phyloP scores from a whole-genome alignment of 2,888 invertebrate genomes.

The Nipponacmea schrenckii region DNA sequence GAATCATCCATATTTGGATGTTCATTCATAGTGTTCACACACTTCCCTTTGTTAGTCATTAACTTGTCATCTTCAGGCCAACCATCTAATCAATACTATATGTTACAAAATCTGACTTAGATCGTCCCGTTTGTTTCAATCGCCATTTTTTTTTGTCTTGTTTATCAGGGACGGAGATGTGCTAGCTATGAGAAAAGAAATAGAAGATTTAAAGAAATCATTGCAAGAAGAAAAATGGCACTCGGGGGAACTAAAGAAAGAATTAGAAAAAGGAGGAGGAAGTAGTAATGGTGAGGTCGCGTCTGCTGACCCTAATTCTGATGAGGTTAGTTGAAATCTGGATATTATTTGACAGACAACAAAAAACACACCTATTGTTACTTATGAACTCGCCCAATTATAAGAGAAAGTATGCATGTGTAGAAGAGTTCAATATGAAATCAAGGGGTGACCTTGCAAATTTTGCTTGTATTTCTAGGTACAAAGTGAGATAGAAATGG shows the following conservation, averaged over 20 bases:
- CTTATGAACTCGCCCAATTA: too few species aligned
- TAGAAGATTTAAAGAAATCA: constrained; percentile 62
- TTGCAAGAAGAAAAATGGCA: constrained; percentile 66
- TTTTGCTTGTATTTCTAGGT: constrained; percentile 46
- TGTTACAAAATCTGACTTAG: too few species aligned
- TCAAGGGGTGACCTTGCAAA: too few species aligned
- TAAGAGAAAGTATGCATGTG: too few species aligned
- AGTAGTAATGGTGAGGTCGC: constrained; percentile 12
- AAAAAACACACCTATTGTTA: too few species aligned
- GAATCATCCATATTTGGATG: too few species aligned
- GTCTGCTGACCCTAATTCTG: not conserved
- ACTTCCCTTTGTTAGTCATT: too few species aligned
- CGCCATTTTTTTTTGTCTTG: not conserved
- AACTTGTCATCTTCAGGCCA: too few species aligned
- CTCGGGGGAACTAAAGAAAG: constrained; percentile 67
- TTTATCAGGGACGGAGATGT: constrained; percentile 58
- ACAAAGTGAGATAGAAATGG: constrained; percentile 63
- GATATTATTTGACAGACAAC: not conserved
- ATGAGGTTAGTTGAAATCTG: not conserved
- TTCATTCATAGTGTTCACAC: too few species aligned
- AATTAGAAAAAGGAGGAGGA: constrained; percentile 56
- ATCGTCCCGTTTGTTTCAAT: too few species aligned
- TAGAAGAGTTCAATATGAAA: too few species aligned
- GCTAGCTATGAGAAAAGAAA: constrained; percentile 63
- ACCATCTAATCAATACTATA: too few species aligned